Conservation (phyloP, 2,888 invertebrate genomes). For the Furcula furcula region DNA sequence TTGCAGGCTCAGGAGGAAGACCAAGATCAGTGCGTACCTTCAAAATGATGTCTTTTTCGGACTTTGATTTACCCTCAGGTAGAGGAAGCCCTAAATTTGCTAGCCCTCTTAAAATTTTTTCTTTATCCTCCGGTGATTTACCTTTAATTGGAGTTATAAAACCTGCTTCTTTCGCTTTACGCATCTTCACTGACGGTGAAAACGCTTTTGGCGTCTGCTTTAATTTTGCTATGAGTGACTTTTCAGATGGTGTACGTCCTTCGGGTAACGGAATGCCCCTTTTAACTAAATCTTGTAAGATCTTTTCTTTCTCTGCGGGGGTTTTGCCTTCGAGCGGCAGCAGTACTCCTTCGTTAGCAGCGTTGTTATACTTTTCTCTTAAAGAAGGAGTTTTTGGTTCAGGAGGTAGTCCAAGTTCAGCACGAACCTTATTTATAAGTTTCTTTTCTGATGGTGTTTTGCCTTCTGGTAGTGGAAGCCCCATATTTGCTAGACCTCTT, state of each 20-base stretch:
- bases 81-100: neutral
- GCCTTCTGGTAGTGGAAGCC: slow-evolving; percentile 33
- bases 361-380: slow-evolving; percentile 6
- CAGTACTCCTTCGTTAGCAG: slow-evolving; percentile 5
- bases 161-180: slow-evolving; percentile 29
- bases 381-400: slow-evolving; percentile 9
- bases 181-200: slow-evolving; percentile 6
- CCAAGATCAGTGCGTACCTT: slow-evolving; percentile 37
- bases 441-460: slow-evolving; percentile 25
- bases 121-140: slow-evolving; percentile 25
- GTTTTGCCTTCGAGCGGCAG: slow-evolving; percentile 13
- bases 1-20: slow-evolving; percentile 34
- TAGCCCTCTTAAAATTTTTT: slow-evolving; percentile 16
- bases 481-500: slow-evolving; percentile 18
- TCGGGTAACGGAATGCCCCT: slow-evolving; percentile 19
- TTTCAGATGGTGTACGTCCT: slow-evolving; percentile 18
- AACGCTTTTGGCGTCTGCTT: neutral
- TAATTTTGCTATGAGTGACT: slow-evolving; percentile 9
- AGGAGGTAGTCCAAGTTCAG: slow-evolving; percentile 9
- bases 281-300: slow-evolving; percentile 10
- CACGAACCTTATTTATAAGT: slow-evolving; percentile 6
- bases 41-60: slow-evolving; percentile 26
- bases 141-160: slow-evolving; percentile 20
- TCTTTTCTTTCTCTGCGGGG: slow-evolving; percentile 14
- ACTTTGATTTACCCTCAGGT: neutral